Evolutionary conservation across 2,113 vertebrate species (phyloP).

Genomic region (Eurypyga helias): DNA sequence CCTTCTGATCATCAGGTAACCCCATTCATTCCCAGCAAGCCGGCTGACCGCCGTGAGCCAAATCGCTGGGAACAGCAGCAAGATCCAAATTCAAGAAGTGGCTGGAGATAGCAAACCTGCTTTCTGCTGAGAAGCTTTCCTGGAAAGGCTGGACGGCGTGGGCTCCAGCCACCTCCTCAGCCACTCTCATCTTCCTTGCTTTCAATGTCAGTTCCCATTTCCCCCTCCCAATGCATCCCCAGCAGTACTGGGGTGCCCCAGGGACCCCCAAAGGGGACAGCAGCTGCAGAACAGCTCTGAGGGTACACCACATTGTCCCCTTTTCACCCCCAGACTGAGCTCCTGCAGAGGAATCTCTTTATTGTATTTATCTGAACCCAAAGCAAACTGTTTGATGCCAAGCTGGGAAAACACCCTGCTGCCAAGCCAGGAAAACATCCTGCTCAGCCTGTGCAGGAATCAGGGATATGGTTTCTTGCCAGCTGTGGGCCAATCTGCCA

Average conservation of each 20-base stretch:
- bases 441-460: background rate
- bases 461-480: background rate
- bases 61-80: fast-evolving
- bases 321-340: background rate
- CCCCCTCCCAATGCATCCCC: background rate
- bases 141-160: background rate
- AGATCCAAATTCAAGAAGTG: background rate
- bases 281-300: background rate
- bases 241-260: background rate
- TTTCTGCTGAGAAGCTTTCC: background rate
- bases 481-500: background rate
- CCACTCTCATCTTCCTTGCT: background rate
- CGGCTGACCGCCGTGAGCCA: fast-evolving
- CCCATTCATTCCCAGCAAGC: fast-evolving
- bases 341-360: background rate
- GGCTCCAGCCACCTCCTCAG: background rate
- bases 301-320: background rate
- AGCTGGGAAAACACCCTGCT: fast-evolving
- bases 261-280: background rate
- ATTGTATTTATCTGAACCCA: background rate
- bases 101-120: background rate
- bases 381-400: background rate
- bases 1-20: background rate
- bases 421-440: too few relatives aligned
- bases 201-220: background rate